Evolutionary conservation across 2,113 vertebrate species (phyloP).

Genomic region (Lepus europaeus): DNA sequence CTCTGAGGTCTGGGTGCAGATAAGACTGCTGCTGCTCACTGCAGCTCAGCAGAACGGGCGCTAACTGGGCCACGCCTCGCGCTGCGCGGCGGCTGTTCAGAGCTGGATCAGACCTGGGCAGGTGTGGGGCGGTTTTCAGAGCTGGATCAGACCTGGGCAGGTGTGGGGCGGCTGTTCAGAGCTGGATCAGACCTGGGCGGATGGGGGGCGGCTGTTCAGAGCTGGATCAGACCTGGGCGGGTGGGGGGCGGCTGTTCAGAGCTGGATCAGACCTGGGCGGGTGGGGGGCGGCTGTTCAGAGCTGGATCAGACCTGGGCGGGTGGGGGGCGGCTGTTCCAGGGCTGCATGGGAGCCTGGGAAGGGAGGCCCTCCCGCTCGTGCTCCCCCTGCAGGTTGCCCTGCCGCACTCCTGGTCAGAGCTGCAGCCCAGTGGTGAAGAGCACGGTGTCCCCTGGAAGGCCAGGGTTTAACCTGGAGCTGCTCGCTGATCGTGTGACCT

Average conservation of each 20-base stretch:
- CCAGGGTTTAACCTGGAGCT: not conserved
- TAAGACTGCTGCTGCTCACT: not conserved
- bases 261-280: too few relatives aligned
- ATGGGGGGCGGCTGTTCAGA: too few relatives aligned
- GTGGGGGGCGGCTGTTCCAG: not conserved
- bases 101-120: too few relatives aligned
- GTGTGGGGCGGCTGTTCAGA: too few relatives aligned
- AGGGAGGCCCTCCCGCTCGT: not conserved
- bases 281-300: too few relatives aligned
- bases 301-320: not conserved
- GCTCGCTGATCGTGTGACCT: not conserved
- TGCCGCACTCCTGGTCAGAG: not conserved
- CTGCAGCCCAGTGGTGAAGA: not conserved
- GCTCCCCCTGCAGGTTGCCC: not conserved
- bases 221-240: not conserved
- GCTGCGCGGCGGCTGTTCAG: not conserved
- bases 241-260: too few relatives aligned
- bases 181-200: too few relatives aligned
- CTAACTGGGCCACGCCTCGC: not conserved
- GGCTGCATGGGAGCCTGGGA: not conserved
- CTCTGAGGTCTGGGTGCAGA: not conserved
- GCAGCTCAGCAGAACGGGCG: not conserved
- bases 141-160: too few relatives aligned
- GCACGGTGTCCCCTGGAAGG: not conserved
- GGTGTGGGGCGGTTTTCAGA: too few relatives aligned